Conservation (phyloP, 2,797 vertebrate genomes). For the Varecia variegata region DNA sequence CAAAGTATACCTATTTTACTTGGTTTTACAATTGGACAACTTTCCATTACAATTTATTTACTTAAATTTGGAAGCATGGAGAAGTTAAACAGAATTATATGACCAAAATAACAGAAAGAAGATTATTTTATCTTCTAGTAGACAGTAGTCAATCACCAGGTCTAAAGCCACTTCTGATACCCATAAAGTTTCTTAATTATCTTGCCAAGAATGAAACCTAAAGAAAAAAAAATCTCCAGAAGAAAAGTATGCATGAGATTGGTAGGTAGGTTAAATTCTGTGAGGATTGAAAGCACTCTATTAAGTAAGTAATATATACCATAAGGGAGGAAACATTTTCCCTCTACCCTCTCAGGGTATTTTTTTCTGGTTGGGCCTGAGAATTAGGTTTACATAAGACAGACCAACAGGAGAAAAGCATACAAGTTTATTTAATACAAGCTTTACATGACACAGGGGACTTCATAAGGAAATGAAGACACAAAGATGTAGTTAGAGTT, state of each 20-base stretch:
- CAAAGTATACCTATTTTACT: neutral
- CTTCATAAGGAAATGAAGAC: neutral
- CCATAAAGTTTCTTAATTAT: neutral
- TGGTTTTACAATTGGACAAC: neutral
- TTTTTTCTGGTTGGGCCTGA: neutral
- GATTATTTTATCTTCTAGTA: neutral
- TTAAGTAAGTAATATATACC: neutral
- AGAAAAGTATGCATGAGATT: neutral
- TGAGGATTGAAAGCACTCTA: slow-evolving; percentile 2
- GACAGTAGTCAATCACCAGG: neutral
- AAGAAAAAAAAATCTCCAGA: neutral
- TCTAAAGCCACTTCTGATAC: slow-evolving; percentile 28
- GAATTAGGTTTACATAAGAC: neutral
- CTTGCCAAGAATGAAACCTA: slow-evolving; percentile 36
- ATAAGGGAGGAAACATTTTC: neutral
- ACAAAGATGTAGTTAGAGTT: neutral
- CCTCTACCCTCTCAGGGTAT: neutral
- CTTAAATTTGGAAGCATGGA: neutral
- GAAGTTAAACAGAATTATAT: slow-evolving; percentile 11
- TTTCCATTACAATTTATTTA: neutral
- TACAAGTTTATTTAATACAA: neutral
- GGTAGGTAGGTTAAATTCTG: neutral
- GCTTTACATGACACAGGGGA: neutral
- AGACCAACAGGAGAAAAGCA: neutral
- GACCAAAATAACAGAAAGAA: neutral